Base-by-base conservation (phyloP, 2,797 vertebrate genomes). In the Florisuga fusca region DNA sequence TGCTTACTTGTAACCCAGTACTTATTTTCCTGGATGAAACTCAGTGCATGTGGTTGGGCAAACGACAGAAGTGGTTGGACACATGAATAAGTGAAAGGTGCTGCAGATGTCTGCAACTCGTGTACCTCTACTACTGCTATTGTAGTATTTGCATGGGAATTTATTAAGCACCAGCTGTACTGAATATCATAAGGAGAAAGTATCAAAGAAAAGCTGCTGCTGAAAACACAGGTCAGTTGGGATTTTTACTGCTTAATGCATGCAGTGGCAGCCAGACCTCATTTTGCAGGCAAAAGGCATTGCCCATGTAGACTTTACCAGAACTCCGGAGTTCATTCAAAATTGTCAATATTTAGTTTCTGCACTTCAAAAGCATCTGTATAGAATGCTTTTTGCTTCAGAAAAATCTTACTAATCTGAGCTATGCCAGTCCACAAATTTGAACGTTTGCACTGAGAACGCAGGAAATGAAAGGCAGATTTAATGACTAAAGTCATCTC, bases 1-100 rank as follows among this genome's bases (percentile, higher is more conserved):
- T 91, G 51, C 33, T 78, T 73, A 27, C 82, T 96, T 83, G 46
- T 84, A 86, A 82, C 57, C 7, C 8, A 41, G 6, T 64, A 50
- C 53, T 84, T 84, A 36, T 36, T 81, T 78, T 78, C 8, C 29
- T 43, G 33, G 25, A 15, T 81, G 31, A 53, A 66, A 54, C 21
- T 79, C 0, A 1, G 51, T 41, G 27, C 21, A 59, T 0, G 0
- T 67, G 59, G 38, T 41, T 41, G 38, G 38, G 14, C 38, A 41
- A 41, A 64, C 2, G 1, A 41, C 7, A 62, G 29, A 89, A 78
- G 26, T 43, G 51, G 7, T 41, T 85, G 69, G 43, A 29, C 34
- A 6, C 69, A 14, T 73, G 48, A 78, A 36, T 5, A 73, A 36
- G 26, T 58, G 15, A 75, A 51, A 73, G 38, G 21, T 69, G n/a